Base-by-base conservation (phyloP, 1,140 invertebrate species). In the Leptinotarsa defecta region DNA sequence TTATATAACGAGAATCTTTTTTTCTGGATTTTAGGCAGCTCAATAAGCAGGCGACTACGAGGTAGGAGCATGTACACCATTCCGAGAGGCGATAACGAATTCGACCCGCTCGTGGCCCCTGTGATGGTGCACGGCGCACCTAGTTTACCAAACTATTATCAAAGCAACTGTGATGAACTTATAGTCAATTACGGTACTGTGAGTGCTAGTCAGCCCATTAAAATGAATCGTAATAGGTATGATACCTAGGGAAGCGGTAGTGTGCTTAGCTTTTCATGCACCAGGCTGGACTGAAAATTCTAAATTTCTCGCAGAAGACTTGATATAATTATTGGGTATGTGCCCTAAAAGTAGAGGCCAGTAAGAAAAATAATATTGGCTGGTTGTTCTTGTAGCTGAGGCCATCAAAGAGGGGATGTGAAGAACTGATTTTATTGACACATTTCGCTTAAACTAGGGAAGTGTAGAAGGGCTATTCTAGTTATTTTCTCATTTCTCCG, bases 51-150 rank as follows among this genome's bases (percentile, higher is more conserved):
- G 69, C 87, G 91, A 74, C 90, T 94, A 76, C 89, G 92, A 74
- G 92, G 92, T 57, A 91, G 92, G 73, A 90, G 89, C 71, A 90
- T 89, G 82, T 94, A 93, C 85, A 91, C 91, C 64, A 90, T 93
- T 81, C 84, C 92, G 3, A 88, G 91, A 80, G 90, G 92, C 0
- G 90, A 87, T 76, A 89, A 90, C 76, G 84, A 85, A 69, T 80
- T 74, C 62, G 62, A 74, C 13, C 72, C 71, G 49, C 70, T 81
- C 65, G 76, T 81, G 13, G 78, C 81, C 6, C 80, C 81, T 13
- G 19, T 76, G 65, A 74, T 22, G 15, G 74, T 74, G 13, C 72
- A 76, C 24, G 79, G 78, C 71, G 73, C 74, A 19, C 79, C 79
- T 4, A 68, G 22, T 62, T 22, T 1, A 15, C 73, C 74, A 13